Percentiles rank a stretch among this genome's conserved stretches.
Conservation (phyloP, 2,888 invertebrate genomes). For the Polydrusus pterygomalis region DNA sequence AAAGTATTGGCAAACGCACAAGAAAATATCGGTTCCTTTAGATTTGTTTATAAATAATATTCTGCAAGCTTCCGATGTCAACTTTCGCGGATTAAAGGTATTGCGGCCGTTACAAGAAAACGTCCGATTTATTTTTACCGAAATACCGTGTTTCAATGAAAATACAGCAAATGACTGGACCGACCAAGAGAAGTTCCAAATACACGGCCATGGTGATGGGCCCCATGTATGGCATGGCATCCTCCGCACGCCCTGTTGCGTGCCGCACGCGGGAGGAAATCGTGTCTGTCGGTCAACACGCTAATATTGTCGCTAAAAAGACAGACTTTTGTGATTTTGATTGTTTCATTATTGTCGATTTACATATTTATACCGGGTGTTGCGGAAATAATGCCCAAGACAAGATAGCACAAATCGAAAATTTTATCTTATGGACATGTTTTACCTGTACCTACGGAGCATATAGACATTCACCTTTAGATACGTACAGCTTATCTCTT, state of each 20-base stretch:
- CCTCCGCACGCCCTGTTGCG: slow-evolving; percentile 69
- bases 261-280: slow-evolving; percentile 66
- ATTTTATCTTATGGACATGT: no score
- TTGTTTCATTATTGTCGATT: slow-evolving; percentile 3
- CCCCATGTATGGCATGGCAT: slow-evolving; percentile 68
- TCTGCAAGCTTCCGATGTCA: no score
- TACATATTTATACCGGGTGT: neutral
- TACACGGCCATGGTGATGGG: slow-evolving; percentile 61
- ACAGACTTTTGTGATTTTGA: slow-evolving; percentile 36
- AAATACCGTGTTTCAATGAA: slow-evolving; percentile 45
- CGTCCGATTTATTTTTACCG: neutral
- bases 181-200: slow-evolving; percentile 53
- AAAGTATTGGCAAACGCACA: no score
- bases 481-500: no score
- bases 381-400: neutral
- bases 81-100: neutral
- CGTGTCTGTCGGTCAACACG: slow-evolving; percentile 55
- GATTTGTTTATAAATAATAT: no score
- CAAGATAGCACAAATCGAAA: no score
- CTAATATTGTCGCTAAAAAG: slow-evolving; percentile 51
- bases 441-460: no score
- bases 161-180: slow-evolving; percentile 55
- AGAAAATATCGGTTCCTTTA: no score
- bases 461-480: no score
- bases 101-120: no score